Evolutionary conservation across 2,113 vertebrate genomes (phyloP).

Genomic region (Atherinomorus stipes): DNA sequence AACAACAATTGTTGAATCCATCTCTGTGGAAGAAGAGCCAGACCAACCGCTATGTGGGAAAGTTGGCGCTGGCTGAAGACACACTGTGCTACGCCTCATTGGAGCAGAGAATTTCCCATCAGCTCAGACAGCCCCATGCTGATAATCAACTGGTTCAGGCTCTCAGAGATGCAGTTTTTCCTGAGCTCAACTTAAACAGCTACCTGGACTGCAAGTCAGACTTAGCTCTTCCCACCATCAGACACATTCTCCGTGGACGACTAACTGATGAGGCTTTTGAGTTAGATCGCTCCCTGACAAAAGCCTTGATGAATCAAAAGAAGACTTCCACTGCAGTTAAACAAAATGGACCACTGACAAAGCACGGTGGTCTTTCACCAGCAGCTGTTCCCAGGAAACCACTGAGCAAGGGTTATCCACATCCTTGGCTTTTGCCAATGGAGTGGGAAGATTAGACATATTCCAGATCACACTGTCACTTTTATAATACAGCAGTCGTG

Average conservation of each 20-base stretch:
- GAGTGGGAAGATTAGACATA: conserved; percentile 83
- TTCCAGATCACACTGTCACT: conserved; percentile 36
- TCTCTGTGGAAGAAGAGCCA: conserved; percentile 57
- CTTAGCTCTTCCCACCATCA: conserved; percentile 76
- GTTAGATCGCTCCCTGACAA: conserved; percentile 72
- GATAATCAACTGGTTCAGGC: conserved; percentile 64
- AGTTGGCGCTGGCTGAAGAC: conserved; percentile 52
- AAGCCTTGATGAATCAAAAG: conserved; percentile 50
- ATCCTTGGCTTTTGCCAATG: conserved; percentile 77
- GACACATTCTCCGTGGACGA: conserved; percentile 68
- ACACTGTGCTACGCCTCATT: conserved; percentile 71
- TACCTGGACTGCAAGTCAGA: conserved; percentile 83
- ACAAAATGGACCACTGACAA: conserved; percentile 42
- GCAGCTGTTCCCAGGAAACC: conserved; percentile 49
- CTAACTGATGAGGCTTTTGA: conserved; percentile 73
- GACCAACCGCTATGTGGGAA: conserved; percentile 40
- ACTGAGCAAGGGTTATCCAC: conserved; percentile 52
- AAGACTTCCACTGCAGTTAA: conserved; percentile 48
- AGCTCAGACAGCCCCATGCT: conserved; percentile 57
- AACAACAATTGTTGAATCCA: conserved; percentile 51
- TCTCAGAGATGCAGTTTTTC: conserved; percentile 75
- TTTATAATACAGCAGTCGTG: conserved; percentile 29
- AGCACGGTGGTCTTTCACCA: conserved; percentile 34
- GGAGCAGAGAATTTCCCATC: conserved; percentile 64
- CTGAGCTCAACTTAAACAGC: conserved; percentile 81